phyloP scores from a whole-genome alignment of 2,113 vertebrate genomes.

The Eptesicus fuscus region DNA sequence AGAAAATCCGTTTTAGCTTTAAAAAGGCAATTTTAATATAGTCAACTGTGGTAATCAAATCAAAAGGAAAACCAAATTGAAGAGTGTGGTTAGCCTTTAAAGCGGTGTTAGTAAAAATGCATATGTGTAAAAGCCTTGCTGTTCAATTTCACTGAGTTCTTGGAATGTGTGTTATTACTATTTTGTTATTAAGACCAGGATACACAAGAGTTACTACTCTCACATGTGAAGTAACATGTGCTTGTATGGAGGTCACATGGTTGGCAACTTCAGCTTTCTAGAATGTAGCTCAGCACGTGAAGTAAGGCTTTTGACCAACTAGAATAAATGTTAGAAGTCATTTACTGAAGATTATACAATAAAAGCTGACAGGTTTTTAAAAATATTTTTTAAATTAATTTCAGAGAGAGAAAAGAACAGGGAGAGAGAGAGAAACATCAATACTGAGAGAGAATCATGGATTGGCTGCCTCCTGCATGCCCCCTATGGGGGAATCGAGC shows the following conservation, averaged over 20 bases:
- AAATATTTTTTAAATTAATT: no score
- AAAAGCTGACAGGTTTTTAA: background rate
- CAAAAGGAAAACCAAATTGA: slow-evolving; percentile 17
- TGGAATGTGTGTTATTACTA: background rate
- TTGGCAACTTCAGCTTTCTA: background rate
- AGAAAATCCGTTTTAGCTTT: slow-evolving; percentile 22
- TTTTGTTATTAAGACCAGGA: background rate
- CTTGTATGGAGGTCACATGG: background rate
- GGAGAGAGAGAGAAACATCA: no score
- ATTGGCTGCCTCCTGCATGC: no score
- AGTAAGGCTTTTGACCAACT: slow-evolving; percentile 7
- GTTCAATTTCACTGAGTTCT: background rate
- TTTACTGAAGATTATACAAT: slow-evolving; percentile 3
- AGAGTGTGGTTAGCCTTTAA: background rate
- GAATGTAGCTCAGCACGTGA: background rate
- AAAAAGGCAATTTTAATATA: slow-evolving; percentile 21
- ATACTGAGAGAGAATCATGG: no score
- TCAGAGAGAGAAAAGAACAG: no score
- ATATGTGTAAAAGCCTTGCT: background rate
- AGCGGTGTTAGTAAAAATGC: background rate
- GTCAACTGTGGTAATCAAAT: slow-evolving; percentile 1
- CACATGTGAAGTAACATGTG: background rate
- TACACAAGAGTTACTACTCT: background rate
- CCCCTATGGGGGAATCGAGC: no score
- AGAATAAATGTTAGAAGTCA: slow-evolving; percentile 10